phyloP scores from a whole-genome alignment of 2,113 vertebrate species.

The Mandrillus leucophaeus region DNA sequence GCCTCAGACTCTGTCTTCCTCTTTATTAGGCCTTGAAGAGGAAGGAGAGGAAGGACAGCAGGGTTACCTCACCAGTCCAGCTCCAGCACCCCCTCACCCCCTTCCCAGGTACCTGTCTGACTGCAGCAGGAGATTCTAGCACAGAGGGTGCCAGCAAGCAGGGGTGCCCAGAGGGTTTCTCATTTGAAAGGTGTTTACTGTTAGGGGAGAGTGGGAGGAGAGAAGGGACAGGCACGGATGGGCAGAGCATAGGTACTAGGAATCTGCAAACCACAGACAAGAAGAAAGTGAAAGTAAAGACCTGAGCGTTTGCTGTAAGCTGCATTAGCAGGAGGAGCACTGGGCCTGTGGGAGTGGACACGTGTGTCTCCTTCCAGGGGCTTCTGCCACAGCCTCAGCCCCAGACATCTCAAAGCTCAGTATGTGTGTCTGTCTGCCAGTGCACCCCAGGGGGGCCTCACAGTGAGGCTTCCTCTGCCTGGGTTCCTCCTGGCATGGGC shows the following conservation, averaged over 20 bases:
- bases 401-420: not conserved
- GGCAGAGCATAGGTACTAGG: not conserved
- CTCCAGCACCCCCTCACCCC: no score
- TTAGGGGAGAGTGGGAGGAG: not conserved
- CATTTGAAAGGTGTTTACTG: not conserved
- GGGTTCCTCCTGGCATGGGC: not conserved
- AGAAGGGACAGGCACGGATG: not conserved
- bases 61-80: not conserved
- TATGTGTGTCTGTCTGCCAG: not conserved
- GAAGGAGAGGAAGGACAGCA: not conserved
- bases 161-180: not conserved
- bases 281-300: not conserved
- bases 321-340: not conserved
- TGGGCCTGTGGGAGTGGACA: not conserved
- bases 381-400: not conserved
- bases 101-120: not conserved
- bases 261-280: not conserved
- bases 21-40: not conserved
- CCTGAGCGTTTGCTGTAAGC: not conserved
- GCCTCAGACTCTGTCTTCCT: not conserved
- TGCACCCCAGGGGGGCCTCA: rapidly evolving
- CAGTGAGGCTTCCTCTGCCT: not conserved
- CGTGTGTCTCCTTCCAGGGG: not conserved
- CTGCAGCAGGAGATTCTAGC: not conserved
- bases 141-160: not conserved